Evolutionary conservation across 2,888 invertebrate genomes (phyloP).

Genomic region (Dynastes maya): DNA sequence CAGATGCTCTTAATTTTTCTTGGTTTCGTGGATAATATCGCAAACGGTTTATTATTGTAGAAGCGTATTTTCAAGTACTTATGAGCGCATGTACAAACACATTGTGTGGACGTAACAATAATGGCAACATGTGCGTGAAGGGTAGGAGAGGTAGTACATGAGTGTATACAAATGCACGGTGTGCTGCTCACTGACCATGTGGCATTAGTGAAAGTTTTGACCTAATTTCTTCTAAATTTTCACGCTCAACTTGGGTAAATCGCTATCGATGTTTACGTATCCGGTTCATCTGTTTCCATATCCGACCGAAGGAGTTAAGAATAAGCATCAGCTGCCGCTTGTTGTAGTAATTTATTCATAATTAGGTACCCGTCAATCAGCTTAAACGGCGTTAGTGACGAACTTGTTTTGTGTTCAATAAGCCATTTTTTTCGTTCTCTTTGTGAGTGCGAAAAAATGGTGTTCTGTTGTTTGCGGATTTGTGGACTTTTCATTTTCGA

Average conservation of each 20-base stretch:
- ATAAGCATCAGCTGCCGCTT: background rate
- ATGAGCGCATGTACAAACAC: background rate
- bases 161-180: background rate
- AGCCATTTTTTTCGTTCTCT: too few relatives aligned
- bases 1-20: background rate
- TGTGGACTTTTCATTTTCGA: too few relatives aligned
- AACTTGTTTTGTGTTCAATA: conserved; percentile 4
- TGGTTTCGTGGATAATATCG: background rate
- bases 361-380: conserved; percentile 10
- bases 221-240: conserved; percentile 48
- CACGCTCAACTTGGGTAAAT: conserved; percentile 23
- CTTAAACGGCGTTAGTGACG: background rate
- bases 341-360: background rate
- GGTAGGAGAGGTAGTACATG: background rate
- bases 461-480: too few relatives aligned
- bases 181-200: conserved; percentile 30
- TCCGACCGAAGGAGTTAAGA: conserved; percentile 8
- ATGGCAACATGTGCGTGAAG: conserved; percentile 19
- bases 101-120: conserved; percentile 13
- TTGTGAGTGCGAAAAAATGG: too few relatives aligned
- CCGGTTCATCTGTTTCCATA: conserved; percentile 41
- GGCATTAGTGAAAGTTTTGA: conserved; percentile 50
- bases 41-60: background rate
- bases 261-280: conserved; percentile 31
- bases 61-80: background rate